Evolutionary conservation across 1,140 invertebrate species (phyloP), one percentile per base, ranked within the genome.

Genomic region (Penaeus chinensis): DNA sequence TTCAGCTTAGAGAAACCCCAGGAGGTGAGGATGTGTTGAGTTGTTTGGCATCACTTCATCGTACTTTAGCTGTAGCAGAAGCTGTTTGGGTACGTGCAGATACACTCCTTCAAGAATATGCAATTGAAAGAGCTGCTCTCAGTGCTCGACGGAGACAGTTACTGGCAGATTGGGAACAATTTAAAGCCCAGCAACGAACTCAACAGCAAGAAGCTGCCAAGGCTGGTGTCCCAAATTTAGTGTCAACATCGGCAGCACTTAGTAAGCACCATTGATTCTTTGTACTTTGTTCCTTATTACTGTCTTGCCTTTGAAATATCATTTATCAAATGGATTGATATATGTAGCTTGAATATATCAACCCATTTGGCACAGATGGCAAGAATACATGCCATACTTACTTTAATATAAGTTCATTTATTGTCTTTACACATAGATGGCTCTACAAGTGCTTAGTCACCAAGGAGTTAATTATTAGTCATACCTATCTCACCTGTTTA

Each of bases 121-220:
- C 88, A 0, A 81, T 89, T n/a, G 88, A 89, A 47, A 42, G 88
- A 20, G 88, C 84, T n/a, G 88, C 88, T 27, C 61, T 86, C 19
- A 86, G 65, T 66, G 85, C 88, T 19, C 84, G 84, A 54, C 80
- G 88, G 16, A 85, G 88, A 69, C 88, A 89, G 76, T 77, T 89
- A 27, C 62, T 86, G 69, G 81, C 88, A 8, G 84, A 85, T 24
- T 89, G 88, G 88, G 88, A 85, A 66, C 88, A 87, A 7, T 85
- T 89, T 77, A 89, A 89, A 69, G 79, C 88, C n/a, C 84, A 85
- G 47, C 88, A 89, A 32, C 71, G 79, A 42, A 79, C 37, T 22
- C 87, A 88, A 54, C 82, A 88, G 13, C 74, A 84, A 54, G 47
- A 85, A 61, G 66, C 24, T 76, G 62, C 22, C 27, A 37, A 54